Conservation (phyloP, 1,140 invertebrate genomes). For the Melipona quadrifasciata region DNA sequence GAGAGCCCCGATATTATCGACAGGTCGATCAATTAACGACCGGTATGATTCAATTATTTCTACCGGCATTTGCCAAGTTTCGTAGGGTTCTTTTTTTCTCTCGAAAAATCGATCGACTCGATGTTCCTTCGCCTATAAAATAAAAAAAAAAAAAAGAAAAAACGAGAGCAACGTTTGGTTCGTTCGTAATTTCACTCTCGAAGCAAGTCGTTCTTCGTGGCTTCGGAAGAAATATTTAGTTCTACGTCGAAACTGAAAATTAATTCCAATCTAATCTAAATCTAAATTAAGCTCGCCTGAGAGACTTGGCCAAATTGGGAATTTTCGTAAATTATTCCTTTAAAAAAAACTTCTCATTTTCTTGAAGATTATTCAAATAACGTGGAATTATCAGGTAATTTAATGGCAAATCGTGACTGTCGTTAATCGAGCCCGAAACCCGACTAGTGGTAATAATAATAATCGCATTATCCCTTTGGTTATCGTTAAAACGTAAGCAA, state of each 20-base stretch:
- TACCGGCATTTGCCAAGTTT: not conserved
- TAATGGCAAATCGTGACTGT: not conserved
- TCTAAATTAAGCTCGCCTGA: not conserved
- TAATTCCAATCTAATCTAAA: not conserved
- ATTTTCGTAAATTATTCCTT: not conserved
- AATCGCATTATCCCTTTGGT: not conserved
- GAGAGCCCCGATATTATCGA: slow-evolving; percentile 16
- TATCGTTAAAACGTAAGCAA: not conserved
- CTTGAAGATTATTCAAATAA: not conserved
- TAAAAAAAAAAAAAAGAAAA: too few species aligned
- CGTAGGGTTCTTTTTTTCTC: too few species aligned
- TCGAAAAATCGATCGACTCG: too few species aligned
- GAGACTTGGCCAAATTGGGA: not conserved
- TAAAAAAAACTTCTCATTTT: not conserved
- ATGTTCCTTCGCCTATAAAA: too few species aligned
- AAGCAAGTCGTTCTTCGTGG: too few species aligned
- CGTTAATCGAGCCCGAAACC: not conserved
- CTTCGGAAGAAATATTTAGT: too few species aligned
- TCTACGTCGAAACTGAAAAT: too few species aligned
- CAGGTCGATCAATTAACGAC: slow-evolving; percentile 23
- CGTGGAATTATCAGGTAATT: not conserved
- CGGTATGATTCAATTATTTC: slow-evolving; percentile 13
- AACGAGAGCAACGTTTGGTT: too few species aligned
- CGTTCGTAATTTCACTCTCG: too few species aligned
- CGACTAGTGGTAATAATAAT: not conserved